Evolutionary conservation across 2,888 invertebrate species (phyloP), one percentile per base, ranked within the genome.

Genomic region (Drosophila formosana): DNA sequence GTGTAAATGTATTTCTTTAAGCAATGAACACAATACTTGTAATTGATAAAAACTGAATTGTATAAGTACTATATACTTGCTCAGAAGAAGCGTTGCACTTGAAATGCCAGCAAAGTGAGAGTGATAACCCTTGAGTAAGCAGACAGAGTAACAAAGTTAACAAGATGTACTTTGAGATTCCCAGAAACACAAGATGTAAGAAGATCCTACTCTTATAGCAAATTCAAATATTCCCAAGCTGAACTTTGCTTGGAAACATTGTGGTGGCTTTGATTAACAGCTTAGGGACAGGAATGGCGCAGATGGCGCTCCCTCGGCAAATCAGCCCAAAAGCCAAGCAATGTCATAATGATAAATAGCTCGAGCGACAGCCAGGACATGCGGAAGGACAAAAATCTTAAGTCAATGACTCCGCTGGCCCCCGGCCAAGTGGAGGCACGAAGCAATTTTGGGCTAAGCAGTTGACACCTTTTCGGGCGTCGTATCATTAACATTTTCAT

Each of bases 301-400:
- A 83, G 75, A 62, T 75, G 89, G 60, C 56, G 66, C 61, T 84
- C 75, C 81, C 81, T 32, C 58, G 84, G 73, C 84, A 83, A 87
- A 89, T 84, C 84, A 77, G 76, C 49, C 61, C 62, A 52, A 75
- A 80, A 78, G 78, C 67, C 86, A 76, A 73, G 73, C 82, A 8
- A 72, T 75, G 72, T 76, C 79, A 75, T 89, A 86, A 88, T 78
- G 87, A 85, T 86, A 88, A 88, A 88, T 86, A 81, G 88, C 78
- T 68, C 30, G 53, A 49, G 64, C 41, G 63, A 58, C 51, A 64
- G 45, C 25, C 39, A 50, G 51, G 43, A 60, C 34, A 39, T 43
- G 11, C 46, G 30, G 25, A n/a, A 67, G 30, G 50, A 64, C 53
- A 58, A 43, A 62, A 58, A 45, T 61, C 73, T 47, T 23, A 67